phyloP scores from a whole-genome alignment of 2,113 vertebrate genomes.

The Psilopogon haemacephalus region DNA sequence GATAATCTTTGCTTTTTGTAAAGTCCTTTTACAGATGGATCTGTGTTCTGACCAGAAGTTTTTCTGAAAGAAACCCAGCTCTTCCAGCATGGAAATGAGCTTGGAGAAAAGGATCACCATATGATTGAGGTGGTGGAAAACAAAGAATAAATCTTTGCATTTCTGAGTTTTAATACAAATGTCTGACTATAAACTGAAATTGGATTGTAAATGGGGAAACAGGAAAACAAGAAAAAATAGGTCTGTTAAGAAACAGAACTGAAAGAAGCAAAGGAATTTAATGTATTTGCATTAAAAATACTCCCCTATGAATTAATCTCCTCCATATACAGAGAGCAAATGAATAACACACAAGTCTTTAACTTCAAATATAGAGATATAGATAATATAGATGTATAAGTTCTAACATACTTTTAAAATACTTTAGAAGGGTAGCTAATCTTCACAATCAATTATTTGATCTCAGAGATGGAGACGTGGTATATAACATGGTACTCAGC shows the following conservation, averaged over 20 bases:
- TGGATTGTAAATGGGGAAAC: background rate
- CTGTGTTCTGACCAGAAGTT: background rate
- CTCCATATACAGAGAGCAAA: background rate
- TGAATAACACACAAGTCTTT: background rate
- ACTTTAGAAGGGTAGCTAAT: background rate
- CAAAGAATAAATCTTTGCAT: background rate
- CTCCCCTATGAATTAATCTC: background rate
- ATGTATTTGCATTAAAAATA: background rate
- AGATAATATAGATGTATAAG: background rate
- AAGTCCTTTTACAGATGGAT: background rate
- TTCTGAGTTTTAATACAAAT: background rate
- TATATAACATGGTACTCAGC: background rate
- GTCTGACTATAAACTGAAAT: background rate
- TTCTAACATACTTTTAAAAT: background rate
- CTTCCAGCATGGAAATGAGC: background rate
- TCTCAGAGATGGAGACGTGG: background rate
- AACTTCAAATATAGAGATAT: background rate
- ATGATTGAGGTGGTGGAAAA: background rate
- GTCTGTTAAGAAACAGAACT: background rate
- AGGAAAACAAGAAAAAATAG: background rate
- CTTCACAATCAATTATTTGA: background rate
- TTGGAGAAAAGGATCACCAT: background rate
- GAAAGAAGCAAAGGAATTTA: background rate
- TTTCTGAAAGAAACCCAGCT: background rate
- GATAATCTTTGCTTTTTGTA: background rate